Base-by-base conservation (phyloP, 2,888 invertebrate species). In the Folsomia manolachei region DNA sequence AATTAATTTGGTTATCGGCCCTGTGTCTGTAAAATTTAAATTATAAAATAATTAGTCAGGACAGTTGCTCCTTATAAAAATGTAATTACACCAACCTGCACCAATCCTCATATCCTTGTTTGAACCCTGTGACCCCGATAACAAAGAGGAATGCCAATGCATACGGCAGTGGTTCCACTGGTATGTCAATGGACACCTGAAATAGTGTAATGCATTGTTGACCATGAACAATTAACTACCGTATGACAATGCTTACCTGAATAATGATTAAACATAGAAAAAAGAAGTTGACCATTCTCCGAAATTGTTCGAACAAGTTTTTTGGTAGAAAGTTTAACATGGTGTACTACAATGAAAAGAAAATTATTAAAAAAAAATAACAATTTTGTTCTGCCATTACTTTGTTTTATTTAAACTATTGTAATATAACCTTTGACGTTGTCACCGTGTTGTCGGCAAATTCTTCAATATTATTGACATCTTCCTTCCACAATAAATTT, bases 101-200 rank as follows among this genome's bases (percentile, higher is more conserved):
- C 85, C 89, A 89, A 83, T 94, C 93, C 84, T 94, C 94, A 85
- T 93, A 94, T 11, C 90, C 93, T 84, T 92, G 92, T 83, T 93
- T 60, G 19, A 68, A 14, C 26, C 39, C 69, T 2, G 67, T 69
- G 26, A 75, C 69, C 2, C 64, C 71, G 14, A 75, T 69, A 0
- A 75, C 72, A 27, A 75, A 72, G 0, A 64, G 60, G 52, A 75
- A 75, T 1, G 72, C 75, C 52, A 69, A 67, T 1, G 67, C 65
- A 25, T 74, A 74, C 0, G 71, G 63, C 25, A 88, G 81, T 0
- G 93, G 91, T 1, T 90, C 91, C 21, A 93, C 90, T 1, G 93
- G 92, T 81, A 91, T 90, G 76, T 83, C 79, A 9, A 82, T 81
- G 19, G 73, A 69, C 26, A 82, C 63, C 85, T 85, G 39, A 39